Evolutionary conservation across 2,888 invertebrate species (phyloP).

Genomic region (Podotricha telesiphe): DNA sequence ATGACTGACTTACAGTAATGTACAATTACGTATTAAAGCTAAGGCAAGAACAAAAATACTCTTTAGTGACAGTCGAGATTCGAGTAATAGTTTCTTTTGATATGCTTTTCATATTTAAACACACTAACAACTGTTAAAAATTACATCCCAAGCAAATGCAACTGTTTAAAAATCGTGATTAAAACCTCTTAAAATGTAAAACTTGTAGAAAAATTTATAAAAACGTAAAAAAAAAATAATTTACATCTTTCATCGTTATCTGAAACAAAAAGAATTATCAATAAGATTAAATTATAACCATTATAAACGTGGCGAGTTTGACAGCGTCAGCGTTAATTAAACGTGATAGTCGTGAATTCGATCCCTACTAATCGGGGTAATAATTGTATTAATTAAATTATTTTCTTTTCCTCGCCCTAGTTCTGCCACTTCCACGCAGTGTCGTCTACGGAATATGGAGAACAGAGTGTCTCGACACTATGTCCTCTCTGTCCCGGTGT

Average conservation of each 20-base stretch:
- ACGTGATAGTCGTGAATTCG: too few relatives aligned
- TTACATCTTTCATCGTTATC: too few relatives aligned
- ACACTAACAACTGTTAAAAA: constrained; percentile 8
- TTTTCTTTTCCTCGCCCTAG: too few relatives aligned
- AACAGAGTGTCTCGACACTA: too few relatives aligned
- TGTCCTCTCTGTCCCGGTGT: too few relatives aligned
- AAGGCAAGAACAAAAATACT: background rate
- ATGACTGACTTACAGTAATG: background rate
- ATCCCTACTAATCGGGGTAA: too few relatives aligned
- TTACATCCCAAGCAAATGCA: constrained; percentile 12
- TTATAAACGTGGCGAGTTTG: too few relatives aligned
- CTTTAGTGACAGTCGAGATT: background rate
- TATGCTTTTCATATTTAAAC: background rate
- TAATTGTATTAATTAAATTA: too few relatives aligned
- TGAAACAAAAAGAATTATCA: constrained; percentile 20
- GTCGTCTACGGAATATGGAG: too few relatives aligned
- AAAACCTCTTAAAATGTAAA: constrained; percentile 6
- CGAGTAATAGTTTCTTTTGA: background rate
- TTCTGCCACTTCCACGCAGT: too few relatives aligned
- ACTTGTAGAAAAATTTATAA: background rate
- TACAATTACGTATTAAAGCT: background rate
- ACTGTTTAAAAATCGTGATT: constrained; percentile 7
- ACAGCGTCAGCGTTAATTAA: too few relatives aligned
- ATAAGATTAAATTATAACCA: too few relatives aligned
- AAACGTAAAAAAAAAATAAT: background rate